Percentiles rank a stretch among this genome's conserved stretches.
These are phyloP conservation scores for Sapajus apella DNA, from an alignment of 2,113 vertebrate species.

Conservation along the genomic window DNA sequence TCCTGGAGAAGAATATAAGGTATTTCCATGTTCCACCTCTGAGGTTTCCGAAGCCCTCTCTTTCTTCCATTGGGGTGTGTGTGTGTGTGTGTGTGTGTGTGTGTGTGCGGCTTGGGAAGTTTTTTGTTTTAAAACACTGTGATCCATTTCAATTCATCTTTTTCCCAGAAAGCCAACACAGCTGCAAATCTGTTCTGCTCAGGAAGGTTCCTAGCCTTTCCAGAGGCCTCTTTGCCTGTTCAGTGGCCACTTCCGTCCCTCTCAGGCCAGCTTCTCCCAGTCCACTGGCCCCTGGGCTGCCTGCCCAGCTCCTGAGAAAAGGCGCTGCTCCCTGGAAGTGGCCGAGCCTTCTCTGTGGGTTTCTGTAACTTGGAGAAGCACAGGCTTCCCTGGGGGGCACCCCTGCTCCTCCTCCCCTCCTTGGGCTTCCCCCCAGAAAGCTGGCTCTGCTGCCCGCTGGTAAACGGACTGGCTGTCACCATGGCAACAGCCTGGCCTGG, in stretches of 20 bases:
- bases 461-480: slow-evolving; percentile 82
- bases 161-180: slow-evolving; percentile 54
- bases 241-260: not conserved
- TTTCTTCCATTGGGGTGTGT: not conserved
- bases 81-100: not conserved
- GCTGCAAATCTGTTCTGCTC: slow-evolving; percentile 41
- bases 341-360: not conserved
- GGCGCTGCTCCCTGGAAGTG: slow-evolving; percentile 61
- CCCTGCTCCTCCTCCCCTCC: slow-evolving; percentile 19
- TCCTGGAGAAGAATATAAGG: not conserved
- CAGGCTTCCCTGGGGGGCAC: slow-evolving; percentile 21
- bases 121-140: not conserved
- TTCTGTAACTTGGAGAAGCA: slow-evolving; percentile 67
- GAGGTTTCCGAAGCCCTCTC: not conserved
- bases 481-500: slow-evolving; percentile 82
- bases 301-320: slow-evolving; percentile 29
- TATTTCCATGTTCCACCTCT: not conserved
- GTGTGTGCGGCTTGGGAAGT: not conserved
- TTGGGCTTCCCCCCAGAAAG: slow-evolving; percentile 77
- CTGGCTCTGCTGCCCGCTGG: slow-evolving; percentile 77
- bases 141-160: slow-evolving; percentile 35
- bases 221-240: not conserved
- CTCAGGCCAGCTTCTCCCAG: not conserved
- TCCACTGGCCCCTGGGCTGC: not conserved
- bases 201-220: not conserved